Percentiles rank a stretch among this genome's conserved stretches.
phyloP scores from a whole-genome alignment of 2,797 vertebrate species.

The Thaleichthys pacificus region DNA sequence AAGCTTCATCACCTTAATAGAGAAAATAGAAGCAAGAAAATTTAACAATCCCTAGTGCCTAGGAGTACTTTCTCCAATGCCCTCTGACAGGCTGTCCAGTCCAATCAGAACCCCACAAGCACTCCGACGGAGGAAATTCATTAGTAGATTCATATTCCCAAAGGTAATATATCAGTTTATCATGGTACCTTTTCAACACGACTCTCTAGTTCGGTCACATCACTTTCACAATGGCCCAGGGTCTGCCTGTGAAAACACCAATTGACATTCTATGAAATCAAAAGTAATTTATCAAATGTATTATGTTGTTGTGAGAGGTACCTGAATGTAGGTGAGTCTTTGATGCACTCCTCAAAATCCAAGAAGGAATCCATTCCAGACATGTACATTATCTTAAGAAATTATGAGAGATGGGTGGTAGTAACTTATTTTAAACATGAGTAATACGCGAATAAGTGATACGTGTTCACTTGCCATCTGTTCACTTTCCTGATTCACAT shows the following conservation, averaged over 20 bases:
- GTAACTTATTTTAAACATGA: neutral
- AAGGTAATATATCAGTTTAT: neutral
- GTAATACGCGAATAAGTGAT: too few relatives aligned
- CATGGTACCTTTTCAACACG: conserved; percentile 68
- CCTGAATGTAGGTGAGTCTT: conserved; percentile 77
- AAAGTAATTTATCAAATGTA: neutral
- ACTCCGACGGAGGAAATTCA: neutral
- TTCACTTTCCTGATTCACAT: neutral
- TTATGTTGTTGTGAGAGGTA: conserved; percentile 24
- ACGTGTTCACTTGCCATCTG: neutral
- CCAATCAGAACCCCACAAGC: too few relatives aligned
- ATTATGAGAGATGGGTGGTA: neutral
- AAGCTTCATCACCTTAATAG: conserved; percentile 70
- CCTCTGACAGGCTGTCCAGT: too few relatives aligned
- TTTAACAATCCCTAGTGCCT: neutral
- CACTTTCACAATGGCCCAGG: conserved; percentile 66
- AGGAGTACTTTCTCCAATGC: too few relatives aligned
- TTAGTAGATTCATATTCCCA: neutral
- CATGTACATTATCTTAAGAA: neutral
- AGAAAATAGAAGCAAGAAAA: conserved; percentile 6
- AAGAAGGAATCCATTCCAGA: conserved; percentile 67
- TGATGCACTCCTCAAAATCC: conserved; percentile 75
- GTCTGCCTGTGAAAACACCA: conserved; percentile 50
- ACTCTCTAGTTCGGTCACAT: conserved; percentile 63
- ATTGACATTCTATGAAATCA: neutral